phyloP scores from a whole-genome alignment of 1,140 invertebrate species.

The Lamellibrachia luymesi region DNA sequence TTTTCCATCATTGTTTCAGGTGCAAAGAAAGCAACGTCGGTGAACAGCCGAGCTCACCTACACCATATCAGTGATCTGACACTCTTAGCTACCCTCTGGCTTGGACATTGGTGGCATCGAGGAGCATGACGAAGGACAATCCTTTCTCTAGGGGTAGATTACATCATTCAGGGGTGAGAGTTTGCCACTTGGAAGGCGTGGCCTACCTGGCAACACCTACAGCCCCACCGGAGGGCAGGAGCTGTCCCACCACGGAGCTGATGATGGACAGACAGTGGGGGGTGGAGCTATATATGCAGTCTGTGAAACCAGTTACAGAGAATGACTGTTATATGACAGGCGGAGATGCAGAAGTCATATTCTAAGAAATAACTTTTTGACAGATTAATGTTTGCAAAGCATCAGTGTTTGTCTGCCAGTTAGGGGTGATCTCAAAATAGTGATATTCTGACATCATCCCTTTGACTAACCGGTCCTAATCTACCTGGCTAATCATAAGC shows the following conservation, averaged over 20 bases:
- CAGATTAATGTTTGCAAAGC: not conserved
- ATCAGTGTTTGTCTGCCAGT: not conserved
- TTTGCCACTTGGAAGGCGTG: not conserved
- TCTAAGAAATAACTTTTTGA: not conserved
- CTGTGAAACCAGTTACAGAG: not conserved
- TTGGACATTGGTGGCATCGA: not conserved
- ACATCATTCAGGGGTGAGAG: not conserved
- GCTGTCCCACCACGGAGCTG: not conserved
- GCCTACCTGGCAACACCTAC: not conserved
- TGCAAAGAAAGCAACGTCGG: not conserved
- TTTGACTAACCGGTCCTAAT: not conserved
- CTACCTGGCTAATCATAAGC: not conserved
- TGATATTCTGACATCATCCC: no score
- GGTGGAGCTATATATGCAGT: not conserved
- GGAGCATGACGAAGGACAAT: not conserved
- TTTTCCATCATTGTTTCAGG: not conserved
- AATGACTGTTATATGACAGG: not conserved
- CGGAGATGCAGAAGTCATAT: not conserved
- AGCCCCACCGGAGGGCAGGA: not conserved
- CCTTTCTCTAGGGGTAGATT: not conserved
- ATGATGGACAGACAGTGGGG: no score
- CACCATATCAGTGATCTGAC: not conserved
- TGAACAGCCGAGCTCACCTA: not conserved
- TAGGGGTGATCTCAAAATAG: not conserved
- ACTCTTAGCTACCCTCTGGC: not conserved